Conservation (phyloP, 2,113 vertebrate genomes). For the Podiceps cristatus region DNA sequence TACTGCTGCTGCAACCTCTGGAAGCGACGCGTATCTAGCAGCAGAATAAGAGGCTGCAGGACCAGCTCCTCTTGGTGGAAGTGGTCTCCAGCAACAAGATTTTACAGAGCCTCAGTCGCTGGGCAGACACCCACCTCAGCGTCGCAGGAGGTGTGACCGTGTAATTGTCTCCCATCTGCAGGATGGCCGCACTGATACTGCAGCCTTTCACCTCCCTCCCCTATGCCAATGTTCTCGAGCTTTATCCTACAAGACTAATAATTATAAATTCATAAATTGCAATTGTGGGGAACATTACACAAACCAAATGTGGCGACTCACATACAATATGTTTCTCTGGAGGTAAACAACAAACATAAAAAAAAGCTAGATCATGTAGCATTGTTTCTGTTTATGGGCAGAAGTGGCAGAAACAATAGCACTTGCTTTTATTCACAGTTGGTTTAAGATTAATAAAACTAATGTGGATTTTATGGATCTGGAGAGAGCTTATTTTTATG, state of each 20-base stretch:
- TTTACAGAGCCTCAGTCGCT: neutral
- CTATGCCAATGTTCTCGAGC: neutral
- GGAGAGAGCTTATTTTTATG: neutral
- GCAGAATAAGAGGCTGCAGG: neutral
- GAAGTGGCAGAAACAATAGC: neutral
- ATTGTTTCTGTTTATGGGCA: neutral
- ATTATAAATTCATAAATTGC: neutral
- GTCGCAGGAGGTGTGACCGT: neutral
- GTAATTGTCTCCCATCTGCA: neutral
- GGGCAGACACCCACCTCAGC: neutral
- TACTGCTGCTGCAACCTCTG: neutral
- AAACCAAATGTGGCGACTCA: neutral
- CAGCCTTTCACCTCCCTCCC: neutral
- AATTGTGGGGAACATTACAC: rapidly evolving
- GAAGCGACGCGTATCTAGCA: rapidly evolving
- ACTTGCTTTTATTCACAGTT: neutral
- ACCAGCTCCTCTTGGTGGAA: neutral
- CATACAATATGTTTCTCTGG: neutral
- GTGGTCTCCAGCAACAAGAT: neutral
- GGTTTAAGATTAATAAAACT: neutral
- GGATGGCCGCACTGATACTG: neutral
- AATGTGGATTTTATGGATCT: neutral
- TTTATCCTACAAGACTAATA: neutral
- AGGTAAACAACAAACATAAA: neutral
- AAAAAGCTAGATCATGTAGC: neutral